Conservation (phyloP, 1,140 invertebrate species). For the Sinonovacula constricta region DNA sequence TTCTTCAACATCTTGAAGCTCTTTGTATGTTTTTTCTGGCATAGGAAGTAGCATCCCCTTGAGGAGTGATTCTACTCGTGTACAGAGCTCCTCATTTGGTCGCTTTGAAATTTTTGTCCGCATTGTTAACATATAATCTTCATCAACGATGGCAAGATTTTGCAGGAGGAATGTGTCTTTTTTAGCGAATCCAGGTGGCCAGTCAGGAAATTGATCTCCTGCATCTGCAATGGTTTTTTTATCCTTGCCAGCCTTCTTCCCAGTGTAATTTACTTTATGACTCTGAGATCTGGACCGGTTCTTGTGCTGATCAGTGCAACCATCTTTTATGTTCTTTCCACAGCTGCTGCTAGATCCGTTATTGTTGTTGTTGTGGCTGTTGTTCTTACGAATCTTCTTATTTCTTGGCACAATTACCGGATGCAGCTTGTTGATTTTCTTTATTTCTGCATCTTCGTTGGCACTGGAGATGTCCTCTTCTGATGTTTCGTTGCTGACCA, state of each 20-base stretch:
- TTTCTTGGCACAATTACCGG: slow-evolving; percentile 38
- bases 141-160: slow-evolving; percentile 1
- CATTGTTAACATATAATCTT: slow-evolving; percentile 5
- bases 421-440: slow-evolving; percentile 21
- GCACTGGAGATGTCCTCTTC: slow-evolving; percentile 42
- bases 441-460: slow-evolving; percentile 30
- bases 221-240: neutral
- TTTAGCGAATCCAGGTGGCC: slow-evolving; percentile 53
- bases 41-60: slow-evolving; percentile 61
- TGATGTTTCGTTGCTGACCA: slow-evolving; percentile 11
- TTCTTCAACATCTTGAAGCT: slow-evolving; percentile 46
- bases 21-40: slow-evolving; percentile 50
- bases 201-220: slow-evolving; percentile 41
- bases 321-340: too few relatives aligned
- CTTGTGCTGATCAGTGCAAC: neutral
- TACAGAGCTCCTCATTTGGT: slow-evolving; percentile 57
- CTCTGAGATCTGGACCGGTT: neutral
- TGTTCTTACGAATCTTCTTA: slow-evolving; percentile 38
- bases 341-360: too few relatives aligned
- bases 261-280: neutral
- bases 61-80: slow-evolving; percentile 61
- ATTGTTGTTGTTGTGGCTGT: neutral
- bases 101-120: slow-evolving; percentile 27
- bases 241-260: neutral
- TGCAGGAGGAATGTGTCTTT: slow-evolving; percentile 17